Percentiles rank a stretch among this genome's conserved stretches.
phyloP scores from a whole-genome alignment of 1,140 invertebrate genomes.

The Formica exsecta region DNA sequence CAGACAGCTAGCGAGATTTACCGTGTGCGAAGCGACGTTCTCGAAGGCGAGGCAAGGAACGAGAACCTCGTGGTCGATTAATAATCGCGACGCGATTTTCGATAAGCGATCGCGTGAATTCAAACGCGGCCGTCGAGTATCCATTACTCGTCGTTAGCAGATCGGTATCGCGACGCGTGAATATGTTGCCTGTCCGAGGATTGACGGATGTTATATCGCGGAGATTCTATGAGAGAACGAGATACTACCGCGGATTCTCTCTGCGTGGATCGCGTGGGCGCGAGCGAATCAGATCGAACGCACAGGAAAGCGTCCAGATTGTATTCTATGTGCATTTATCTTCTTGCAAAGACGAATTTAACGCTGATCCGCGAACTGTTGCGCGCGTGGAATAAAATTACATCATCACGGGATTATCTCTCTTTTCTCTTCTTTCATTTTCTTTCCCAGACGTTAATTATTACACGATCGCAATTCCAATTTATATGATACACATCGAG shows the following conservation, averaged over 20 bases:
- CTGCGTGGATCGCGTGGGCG: not conserved
- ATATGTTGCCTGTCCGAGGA: constrained; percentile 16
- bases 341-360: constrained; percentile 9
- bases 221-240: not conserved
- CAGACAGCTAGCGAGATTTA: not conserved
- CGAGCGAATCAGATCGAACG: constrained; percentile 58
- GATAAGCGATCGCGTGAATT: constrained; percentile 49
- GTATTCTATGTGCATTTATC: constrained; percentile 11
- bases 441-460: not conserved
- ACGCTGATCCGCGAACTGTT: constrained; percentile 4
- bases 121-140: constrained; percentile 14
- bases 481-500: constrained; percentile 6
- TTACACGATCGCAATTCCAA: constrained; percentile 1
- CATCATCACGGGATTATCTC: not conserved
- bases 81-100: constrained; percentile 50
- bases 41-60: not conserved
- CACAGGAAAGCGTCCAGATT: constrained; percentile 28
- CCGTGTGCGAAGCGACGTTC: not conserved
- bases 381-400: constrained; percentile 20
- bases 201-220: constrained; percentile 38
- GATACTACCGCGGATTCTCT: not conserved
- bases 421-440: not conserved
- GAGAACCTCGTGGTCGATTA: constrained; percentile 37
- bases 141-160: constrained; percentile 55
- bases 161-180: constrained; percentile 27